phyloP scores from a whole-genome alignment of 2,888 invertebrate genomes.

The Tipula helvola region DNA sequence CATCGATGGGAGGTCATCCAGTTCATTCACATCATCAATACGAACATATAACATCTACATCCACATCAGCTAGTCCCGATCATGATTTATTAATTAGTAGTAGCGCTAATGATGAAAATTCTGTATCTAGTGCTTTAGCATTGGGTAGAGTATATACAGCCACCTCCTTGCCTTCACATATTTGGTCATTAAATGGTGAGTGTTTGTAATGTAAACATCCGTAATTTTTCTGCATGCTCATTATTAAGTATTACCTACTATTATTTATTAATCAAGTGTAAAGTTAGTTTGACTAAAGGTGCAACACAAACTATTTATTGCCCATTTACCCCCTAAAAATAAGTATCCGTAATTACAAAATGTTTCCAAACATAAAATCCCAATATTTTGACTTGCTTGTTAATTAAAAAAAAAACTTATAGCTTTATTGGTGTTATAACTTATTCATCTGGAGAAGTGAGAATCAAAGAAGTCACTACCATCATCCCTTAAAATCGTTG shows the following conservation, averaged over 20 bases:
- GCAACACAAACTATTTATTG: no score
- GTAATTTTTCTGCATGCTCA: background rate
- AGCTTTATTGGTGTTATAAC: no score
- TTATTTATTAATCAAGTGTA: no score
- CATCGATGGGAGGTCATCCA: background rate
- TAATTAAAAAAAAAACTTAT: no score
- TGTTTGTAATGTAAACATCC: constrained; percentile 17
- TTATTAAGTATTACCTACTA: background rate
- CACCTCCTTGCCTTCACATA: constrained; percentile 81
- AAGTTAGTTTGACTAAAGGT: no score
- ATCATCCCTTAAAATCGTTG: no score
- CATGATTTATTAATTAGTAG: constrained; percentile 12
- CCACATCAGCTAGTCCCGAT: constrained; percentile 26
- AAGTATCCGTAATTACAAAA: no score
- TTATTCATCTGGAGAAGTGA: no score
- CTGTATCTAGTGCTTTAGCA: constrained; percentile 35
- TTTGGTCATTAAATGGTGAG: constrained; percentile 85
- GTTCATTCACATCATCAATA: constrained; percentile 20
- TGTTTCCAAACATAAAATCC: no score
- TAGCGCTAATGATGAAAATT: constrained; percentile 9
- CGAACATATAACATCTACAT: constrained; percentile 22
- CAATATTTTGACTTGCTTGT: no score
- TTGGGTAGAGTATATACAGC: constrained; percentile 73
- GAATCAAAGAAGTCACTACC: no score
- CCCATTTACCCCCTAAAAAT: no score